These are phyloP conservation scores for Mesoligia furuncula DNA, from an alignment of 2,888 invertebrate species.

Conservation along the genomic window DNA sequence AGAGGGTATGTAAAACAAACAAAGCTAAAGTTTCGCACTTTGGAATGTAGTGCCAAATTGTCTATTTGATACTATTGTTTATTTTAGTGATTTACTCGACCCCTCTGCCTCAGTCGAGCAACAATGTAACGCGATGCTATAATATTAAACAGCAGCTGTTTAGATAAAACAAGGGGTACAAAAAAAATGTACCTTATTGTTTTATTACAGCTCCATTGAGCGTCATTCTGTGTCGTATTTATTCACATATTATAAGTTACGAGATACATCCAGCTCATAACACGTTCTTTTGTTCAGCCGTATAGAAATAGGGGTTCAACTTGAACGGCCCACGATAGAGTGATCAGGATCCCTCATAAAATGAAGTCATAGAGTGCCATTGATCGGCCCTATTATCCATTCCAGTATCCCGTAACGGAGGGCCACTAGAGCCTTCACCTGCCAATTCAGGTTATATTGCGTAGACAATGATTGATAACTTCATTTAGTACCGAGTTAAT, in stretches of 20 bases:
- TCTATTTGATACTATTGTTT: slow-evolving; percentile 28
- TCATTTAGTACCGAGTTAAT: slow-evolving; percentile 37
- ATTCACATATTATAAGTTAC: neutral
- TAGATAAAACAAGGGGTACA: neutral
- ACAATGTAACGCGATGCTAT: slow-evolving; percentile 1
- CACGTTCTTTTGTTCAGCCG: slow-evolving; percentile 7
- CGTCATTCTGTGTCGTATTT: neutral
- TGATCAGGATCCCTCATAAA: slow-evolving; percentile 38
- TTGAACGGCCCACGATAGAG: slow-evolving; percentile 23
- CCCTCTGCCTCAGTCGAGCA: slow-evolving; percentile 9
- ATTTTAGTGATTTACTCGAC: slow-evolving; percentile 38
- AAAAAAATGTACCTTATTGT: neutral
- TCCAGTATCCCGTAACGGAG: neutral
- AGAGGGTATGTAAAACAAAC: slow-evolving; percentile 78
- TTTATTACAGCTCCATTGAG: neutral
- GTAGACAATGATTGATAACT: slow-evolving; percentile 49
- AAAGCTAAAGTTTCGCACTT: slow-evolving; percentile 34
- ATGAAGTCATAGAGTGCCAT: slow-evolving; percentile 45
- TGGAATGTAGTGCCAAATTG: slow-evolving; percentile 43
- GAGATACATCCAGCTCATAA: neutral
- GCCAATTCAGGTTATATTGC: slow-evolving; percentile 42
- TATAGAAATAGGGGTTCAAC: slow-evolving; percentile 31
- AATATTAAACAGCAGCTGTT: slow-evolving; percentile 18
- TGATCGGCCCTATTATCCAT: slow-evolving; percentile 40
- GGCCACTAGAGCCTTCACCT: slow-evolving; percentile 37